Base-by-base conservation (phyloP, 92 coral and sea anemone species). In the Umimayanthus kanabou region DNA sequence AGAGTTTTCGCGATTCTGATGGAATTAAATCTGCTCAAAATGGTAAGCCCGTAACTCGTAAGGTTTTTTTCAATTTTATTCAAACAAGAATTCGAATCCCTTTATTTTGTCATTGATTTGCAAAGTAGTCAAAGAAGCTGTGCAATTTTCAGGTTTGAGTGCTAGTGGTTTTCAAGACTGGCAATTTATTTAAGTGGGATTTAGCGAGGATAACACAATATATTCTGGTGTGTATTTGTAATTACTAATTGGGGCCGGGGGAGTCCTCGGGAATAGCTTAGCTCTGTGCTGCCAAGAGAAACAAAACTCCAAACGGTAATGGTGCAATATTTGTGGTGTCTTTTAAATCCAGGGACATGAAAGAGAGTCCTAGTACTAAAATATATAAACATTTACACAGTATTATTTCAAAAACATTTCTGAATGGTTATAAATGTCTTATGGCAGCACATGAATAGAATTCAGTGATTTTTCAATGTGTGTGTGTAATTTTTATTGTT, bases 161-260 rank as follows among this genome's bases (percentile, higher is more conserved):
- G 77, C n/a, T n/a, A 73, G 77, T 37, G 77, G n/a, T 2, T 9
- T 14, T 14, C 69, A 22, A 61, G 69, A 61, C 7, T 74, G 26
- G 45, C 79, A 39, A 39, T 74, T 74, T 74, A 16, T 75, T 75
- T 75, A 28, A 39, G 28, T 18, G 50, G 79, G 77, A 73, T 37
- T 73, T 73, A 40, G 18, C 43, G 42, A 75, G 28, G 45, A 9
- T 18, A 18, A 39, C 23, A 61, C 23, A 22, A 61, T 74, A 11
- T 74, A 30, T 16, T 74, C 43, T 30, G 43, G 11, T 73, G 13
- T 33, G 37, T 33, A 33, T 33, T n/a, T 16, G 25, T 2, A 0
- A 61, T 20, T 37, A 4, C 2, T 73, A 71, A 71, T 73, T 9
- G 47, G 77, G n/a, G n/a, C n/a, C n/a, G n/a, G n/a, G 77, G 77